Conservation (phyloP, 2,113 vertebrate genomes). For the Balaeniceps rex region DNA sequence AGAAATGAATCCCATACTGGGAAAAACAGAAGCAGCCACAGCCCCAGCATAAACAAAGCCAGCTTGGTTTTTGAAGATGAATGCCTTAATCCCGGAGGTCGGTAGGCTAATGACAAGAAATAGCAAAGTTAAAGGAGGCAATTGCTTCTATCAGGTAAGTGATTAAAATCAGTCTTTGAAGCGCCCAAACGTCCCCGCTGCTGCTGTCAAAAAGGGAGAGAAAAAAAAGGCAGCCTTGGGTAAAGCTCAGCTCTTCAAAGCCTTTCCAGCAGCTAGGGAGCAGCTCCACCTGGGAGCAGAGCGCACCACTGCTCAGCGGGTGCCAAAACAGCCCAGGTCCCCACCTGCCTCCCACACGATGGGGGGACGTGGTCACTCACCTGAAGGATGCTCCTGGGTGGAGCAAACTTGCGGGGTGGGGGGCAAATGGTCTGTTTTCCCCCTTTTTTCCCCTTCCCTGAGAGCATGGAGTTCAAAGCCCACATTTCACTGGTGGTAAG, state of each 20-base stretch:
- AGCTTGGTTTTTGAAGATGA: neutral
- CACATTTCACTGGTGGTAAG: rapidly evolving
- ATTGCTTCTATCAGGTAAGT: neutral
- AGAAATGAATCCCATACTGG: neutral
- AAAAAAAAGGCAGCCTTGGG: neutral
- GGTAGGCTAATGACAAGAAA: slow-evolving; percentile 25
- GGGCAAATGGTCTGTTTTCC: neutral
- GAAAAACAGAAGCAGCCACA: neutral
- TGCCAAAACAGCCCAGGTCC: neutral
- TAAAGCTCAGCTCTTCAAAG: neutral
- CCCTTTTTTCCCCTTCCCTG: neutral
- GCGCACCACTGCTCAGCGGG: rapidly evolving
- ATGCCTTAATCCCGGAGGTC: neutral
- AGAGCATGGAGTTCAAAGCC: neutral
- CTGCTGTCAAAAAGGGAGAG: neutral
- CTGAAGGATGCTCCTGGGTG: neutral
- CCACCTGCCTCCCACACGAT: neutral
- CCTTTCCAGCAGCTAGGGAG: neutral
- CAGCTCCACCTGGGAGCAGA: neutral
- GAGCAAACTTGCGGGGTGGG: rapidly evolving
- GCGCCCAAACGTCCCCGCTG: neutral
- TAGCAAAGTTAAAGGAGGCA: neutral
- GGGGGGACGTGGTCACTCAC: rapidly evolving
- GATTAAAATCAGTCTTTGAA: slow-evolving; percentile 29
- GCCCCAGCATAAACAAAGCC: neutral